These are phyloP conservation scores for Chaetoderma sp. DNA, from an alignment of 2,888 invertebrate species.

Conservation along the genomic window DNA sequence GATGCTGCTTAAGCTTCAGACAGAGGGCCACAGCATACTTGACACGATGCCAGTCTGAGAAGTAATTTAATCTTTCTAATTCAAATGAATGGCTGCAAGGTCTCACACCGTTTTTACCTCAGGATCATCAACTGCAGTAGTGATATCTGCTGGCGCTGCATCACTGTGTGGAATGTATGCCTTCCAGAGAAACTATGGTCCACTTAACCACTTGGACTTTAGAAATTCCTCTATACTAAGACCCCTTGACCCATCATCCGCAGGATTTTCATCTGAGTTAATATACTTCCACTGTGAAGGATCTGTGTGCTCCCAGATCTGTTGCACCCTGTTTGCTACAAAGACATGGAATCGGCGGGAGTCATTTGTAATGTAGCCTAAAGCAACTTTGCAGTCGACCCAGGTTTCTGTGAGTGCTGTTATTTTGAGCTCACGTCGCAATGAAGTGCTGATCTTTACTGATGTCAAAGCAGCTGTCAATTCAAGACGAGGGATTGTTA, in stretches of 20 bases:
- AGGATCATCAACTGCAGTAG: slow-evolving; percentile 1
- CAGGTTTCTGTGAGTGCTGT: neutral
- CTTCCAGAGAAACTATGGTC: slow-evolving; percentile 1
- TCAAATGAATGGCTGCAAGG: neutral
- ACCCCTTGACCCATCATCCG: slow-evolving; percentile 34
- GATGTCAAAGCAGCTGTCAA: slow-evolving; percentile 26
- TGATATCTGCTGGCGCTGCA: too few relatives aligned
- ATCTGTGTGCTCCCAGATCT: neutral
- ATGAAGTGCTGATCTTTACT: slow-evolving; percentile 9
- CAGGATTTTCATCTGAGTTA: slow-evolving; percentile 29
- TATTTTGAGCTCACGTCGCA: slow-evolving; percentile 13
- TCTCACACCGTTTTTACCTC: slow-evolving; percentile 20
- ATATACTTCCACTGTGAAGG: slow-evolving; percentile 13
- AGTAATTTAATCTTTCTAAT: neutral
- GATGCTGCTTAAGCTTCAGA: neutral
- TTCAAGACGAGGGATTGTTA: slow-evolving; percentile 30
- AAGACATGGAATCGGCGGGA: slow-evolving; percentile 12
- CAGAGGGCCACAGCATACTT: slow-evolving; percentile 16
- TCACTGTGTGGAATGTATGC: neutral
- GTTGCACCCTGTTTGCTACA: slow-evolving; percentile 9
- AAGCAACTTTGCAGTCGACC: slow-evolving; percentile 13
- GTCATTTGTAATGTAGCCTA: slow-evolving; percentile 21
- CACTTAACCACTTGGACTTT: slow-evolving; percentile 14
- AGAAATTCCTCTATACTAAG: slow-evolving; percentile 15
- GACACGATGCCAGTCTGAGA: slow-evolving; percentile 14